A percentile compares a stretch with the other conserved stretches of the same genome.
Conservation (phyloP, 2,113 vertebrate genomes). For the Junco hyemalis region DNA sequence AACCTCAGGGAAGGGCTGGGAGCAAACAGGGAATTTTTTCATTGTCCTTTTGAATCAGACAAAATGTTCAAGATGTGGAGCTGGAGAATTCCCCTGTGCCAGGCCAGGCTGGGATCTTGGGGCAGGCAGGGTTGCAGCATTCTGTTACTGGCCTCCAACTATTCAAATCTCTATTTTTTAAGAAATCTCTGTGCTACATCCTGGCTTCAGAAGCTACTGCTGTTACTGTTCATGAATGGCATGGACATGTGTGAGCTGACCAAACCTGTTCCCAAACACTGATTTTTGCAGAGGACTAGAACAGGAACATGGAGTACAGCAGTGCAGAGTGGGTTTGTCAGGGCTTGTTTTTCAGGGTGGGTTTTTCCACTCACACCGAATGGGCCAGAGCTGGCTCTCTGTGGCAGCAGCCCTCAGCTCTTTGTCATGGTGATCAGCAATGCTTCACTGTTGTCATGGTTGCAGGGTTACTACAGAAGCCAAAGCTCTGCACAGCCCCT, state of each 20-base stretch:
- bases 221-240: neutral
- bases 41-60: neutral
- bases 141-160: neutral
- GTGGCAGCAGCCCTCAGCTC: neutral
- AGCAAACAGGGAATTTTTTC: neutral
- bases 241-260: rapidly evolving
- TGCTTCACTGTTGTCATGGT: conserved; percentile 67
- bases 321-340: neutral
- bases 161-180: neutral
- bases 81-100: neutral
- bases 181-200: neutral
- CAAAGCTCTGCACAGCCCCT: conserved; percentile 44
- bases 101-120: neutral
- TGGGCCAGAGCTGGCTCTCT: neutral
- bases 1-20: neutral
- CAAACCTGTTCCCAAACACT: neutral
- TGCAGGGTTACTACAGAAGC: conserved; percentile 52
- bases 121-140: neutral
- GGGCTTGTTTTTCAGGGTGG: neutral
- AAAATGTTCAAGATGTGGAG: neutral
- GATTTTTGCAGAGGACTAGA: neutral
- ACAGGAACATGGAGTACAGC: rapidly evolving
- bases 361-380: neutral
- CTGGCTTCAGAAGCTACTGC: neutral
- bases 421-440: conserved; percentile 69